phyloP scores from a whole-genome alignment of 2,797 vertebrate genomes.

The Tapera naevia region DNA sequence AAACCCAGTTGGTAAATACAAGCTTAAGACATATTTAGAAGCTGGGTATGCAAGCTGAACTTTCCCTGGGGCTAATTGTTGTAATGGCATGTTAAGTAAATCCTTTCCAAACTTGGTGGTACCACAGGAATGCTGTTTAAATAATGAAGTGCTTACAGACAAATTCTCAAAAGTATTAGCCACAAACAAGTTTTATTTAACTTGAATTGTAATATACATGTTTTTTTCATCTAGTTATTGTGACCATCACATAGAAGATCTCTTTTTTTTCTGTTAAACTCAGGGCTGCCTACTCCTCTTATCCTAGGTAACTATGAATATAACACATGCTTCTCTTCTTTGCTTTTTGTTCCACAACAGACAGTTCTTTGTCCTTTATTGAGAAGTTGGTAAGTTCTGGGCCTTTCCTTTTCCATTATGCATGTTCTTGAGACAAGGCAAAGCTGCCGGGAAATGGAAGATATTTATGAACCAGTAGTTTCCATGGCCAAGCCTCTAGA shows the following conservation, averaged over 20 bases:
- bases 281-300: neutral
- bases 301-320: neutral
- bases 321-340: neutral
- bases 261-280: neutral
- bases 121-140: neutral
- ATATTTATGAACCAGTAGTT: neutral
- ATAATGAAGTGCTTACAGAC: slow-evolving; percentile 27
- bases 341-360: neutral
- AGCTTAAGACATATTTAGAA: slow-evolving; percentile 41
- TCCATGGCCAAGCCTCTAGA: neutral
- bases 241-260: neutral
- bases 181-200: slow-evolving; percentile 38
- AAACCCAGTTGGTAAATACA: slow-evolving; percentile 22
- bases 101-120: slow-evolving; percentile 52
- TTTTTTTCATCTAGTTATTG: neutral
- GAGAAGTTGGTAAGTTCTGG: neutral
- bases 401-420: neutral
- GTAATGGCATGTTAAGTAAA: slow-evolving; percentile 62
- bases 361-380: neutral
- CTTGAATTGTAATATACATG: neutral
- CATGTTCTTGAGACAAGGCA: neutral
- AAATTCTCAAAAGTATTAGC: slow-evolving; percentile 16
- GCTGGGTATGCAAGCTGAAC: slow-evolving; percentile 26
- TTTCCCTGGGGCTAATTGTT: slow-evolving; percentile 50
- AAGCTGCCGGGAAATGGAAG: neutral